Percentiles rank a stretch among this genome's conserved stretches.
Conservation (phyloP, 35 echinoderm and acorn worm species). For the Acanthaster planci region DNA sequence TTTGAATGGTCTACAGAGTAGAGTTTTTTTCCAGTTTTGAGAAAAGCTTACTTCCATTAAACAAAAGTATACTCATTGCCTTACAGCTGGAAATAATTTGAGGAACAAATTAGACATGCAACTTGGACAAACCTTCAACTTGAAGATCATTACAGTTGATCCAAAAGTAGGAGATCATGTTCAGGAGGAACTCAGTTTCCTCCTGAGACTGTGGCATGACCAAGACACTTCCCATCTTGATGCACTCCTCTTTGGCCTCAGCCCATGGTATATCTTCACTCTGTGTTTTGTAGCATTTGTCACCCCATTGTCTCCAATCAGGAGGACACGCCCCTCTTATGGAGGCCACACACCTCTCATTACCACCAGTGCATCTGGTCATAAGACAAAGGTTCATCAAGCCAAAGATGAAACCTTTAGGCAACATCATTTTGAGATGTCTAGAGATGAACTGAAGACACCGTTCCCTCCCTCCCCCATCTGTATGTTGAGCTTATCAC, state of each 20-base stretch:
- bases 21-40: too few species aligned
- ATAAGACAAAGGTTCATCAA: neutral
- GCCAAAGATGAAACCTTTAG: neutral
- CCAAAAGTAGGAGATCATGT: neutral
- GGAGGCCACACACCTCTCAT: neutral
- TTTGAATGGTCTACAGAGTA: neutral
- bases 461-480: too few species aligned
- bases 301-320: neutral
- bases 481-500: too few species aligned
- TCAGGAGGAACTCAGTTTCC: neutral
- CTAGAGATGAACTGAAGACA: too few species aligned
- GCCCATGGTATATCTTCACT: neutral
- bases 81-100: neutral
- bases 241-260: constrained; percentile 11
- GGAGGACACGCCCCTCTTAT: neutral
- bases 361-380: constrained; percentile 1
- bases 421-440: too few species aligned
- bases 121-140: neutral
- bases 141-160: constrained; percentile 1
- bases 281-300: neutral
- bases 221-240: constrained; percentile 10
- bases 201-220: neutral
- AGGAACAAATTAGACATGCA: neutral
- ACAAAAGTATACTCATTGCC: neutral
- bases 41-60: neutral